phyloP scores from a whole-genome alignment of 2,888 invertebrate genomes.

The Osmoderma eremita region DNA sequence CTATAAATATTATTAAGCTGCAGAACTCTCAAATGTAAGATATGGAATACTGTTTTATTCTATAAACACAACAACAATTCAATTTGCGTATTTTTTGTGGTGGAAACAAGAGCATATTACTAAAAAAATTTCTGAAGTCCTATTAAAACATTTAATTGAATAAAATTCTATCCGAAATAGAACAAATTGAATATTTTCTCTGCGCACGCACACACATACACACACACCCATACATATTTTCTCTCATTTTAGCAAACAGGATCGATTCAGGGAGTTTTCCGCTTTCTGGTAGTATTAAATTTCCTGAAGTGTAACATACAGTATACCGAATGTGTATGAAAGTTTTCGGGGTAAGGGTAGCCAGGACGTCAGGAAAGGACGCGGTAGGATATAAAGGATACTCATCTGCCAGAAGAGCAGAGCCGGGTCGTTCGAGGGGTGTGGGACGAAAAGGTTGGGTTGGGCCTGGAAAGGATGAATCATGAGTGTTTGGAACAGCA shows the following conservation, averaged over 20 bases:
- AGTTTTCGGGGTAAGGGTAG: conserved; percentile 47
- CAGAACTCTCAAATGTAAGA: too few relatives aligned
- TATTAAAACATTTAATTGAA: too few relatives aligned
- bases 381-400: conserved; percentile 52
- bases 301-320: conserved; percentile 43
- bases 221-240: not conserved
- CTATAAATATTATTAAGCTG: too few relatives aligned
- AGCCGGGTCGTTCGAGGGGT: conserved; percentile 56
- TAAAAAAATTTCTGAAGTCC: too few relatives aligned
- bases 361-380: conserved; percentile 49
- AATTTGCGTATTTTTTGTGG: too few relatives aligned
- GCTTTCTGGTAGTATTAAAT: conserved; percentile 40
- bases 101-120: too few relatives aligned
- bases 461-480: conserved; percentile 59
- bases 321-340: conserved; percentile 47
- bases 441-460: conserved; percentile 56
- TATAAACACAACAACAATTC: too few relatives aligned
- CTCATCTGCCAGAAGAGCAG: conserved; percentile 53
- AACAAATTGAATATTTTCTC: not conserved
- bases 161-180: not conserved
- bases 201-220: not conserved
- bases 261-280: conserved; percentile 33
- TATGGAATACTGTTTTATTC: too few relatives aligned
- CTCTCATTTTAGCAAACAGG: conserved; percentile 23
- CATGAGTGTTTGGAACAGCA: conserved; percentile 60